phyloP scores from a whole-genome alignment of 1,140 invertebrate species.

The Zophobas atratus region DNA sequence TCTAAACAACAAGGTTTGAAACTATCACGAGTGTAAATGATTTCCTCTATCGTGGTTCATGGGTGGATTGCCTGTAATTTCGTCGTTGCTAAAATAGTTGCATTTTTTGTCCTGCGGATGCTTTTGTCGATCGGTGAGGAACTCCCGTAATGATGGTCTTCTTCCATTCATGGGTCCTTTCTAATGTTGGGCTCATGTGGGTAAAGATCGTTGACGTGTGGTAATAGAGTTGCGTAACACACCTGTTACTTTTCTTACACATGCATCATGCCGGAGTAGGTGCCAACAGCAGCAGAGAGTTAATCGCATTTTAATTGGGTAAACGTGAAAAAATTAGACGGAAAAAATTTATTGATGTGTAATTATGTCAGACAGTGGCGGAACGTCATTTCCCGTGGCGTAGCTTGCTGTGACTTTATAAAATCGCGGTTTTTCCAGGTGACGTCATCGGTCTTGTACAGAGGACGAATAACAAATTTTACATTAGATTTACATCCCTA shows the following conservation, averaged over 20 bases:
- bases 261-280: not conserved
- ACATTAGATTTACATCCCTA: too few species aligned
- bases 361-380: not conserved
- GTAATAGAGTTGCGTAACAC: slow-evolving; percentile 1
- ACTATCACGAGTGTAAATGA: too few species aligned
- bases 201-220: not conserved
- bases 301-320: slow-evolving; percentile 6
- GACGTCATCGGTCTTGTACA: too few species aligned
- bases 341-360: not conserved
- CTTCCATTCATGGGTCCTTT: slow-evolving; percentile 15
- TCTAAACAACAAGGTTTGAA: too few species aligned
- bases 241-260: not conserved
- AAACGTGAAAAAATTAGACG: not conserved
- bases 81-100: too few species aligned
- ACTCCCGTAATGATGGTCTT: too few species aligned
- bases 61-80: too few species aligned
- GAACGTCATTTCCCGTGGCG: too few species aligned
- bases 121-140: too few species aligned
- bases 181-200: not conserved
- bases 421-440: not conserved
- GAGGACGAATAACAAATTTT: not conserved
- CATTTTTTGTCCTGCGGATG: too few species aligned
- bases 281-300: not conserved
- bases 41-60: too few species aligned
- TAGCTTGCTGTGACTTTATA: too few species aligned